A percentile compares a stretch with the other conserved stretches of the same genome.
These are phyloP conservation scores for Coecobrya sp. DNA, from an alignment of 2,888 invertebrate genomes.

Conservation along the genomic window DNA sequence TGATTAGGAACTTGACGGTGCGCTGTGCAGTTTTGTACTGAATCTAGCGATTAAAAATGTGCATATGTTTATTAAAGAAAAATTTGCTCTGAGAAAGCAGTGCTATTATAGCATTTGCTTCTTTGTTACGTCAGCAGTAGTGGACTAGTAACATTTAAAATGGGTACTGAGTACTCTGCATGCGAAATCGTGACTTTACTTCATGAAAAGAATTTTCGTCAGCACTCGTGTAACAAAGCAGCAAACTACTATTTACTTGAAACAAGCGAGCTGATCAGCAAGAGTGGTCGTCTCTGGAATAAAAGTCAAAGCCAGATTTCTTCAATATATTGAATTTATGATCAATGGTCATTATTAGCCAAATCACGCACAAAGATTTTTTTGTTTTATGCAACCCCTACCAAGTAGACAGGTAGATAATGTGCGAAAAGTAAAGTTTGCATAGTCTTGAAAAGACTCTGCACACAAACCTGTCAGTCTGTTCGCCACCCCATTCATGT, in stretches of 20 bases:
- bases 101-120: not conserved
- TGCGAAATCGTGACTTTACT: constrained; percentile 12
- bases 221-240: not conserved
- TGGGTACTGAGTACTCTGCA: not conserved
- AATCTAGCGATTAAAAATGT: not conserved
- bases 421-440: not conserved
- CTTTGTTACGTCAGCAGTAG: not conserved
- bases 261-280: constrained; percentile 4
- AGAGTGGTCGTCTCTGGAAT: constrained; percentile 15
- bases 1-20: not conserved
- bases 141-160: not conserved
- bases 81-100: not conserved
- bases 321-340: not conserved
- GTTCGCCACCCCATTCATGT: too few relatives aligned
- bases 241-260: not conserved
- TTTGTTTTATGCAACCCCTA: not conserved
- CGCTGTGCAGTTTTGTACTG: constrained; percentile 2
- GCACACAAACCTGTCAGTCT: too few relatives aligned
- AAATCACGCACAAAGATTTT: constrained; percentile 2
- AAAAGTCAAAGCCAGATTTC: constrained; percentile 4
- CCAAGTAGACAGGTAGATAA: not conserved
- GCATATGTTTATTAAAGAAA: too few relatives aligned
- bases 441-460: not conserved
- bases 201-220: constrained; percentile 34
- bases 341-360: constrained; percentile 29